Evolutionary conservation across 1,140 invertebrate species (phyloP), one percentile per base, ranked within the genome.

Genomic region (Monomorium pharaonis): DNA sequence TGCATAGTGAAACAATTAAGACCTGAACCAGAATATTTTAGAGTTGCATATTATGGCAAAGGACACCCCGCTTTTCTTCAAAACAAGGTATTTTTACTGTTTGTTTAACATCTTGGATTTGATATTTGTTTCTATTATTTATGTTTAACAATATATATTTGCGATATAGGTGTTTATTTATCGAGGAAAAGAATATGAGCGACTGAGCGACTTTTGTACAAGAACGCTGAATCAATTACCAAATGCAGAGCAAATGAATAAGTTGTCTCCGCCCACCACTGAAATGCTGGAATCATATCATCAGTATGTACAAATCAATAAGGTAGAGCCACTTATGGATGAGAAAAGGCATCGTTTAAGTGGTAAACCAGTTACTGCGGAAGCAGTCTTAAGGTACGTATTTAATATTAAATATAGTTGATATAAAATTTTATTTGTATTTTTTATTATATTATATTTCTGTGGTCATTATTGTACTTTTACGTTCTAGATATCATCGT

Each of bases 281-380:
- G 98, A 99, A 44, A 97, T 99, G 58, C 96, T 96, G 16, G 96
- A 98, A 80, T 98, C 98, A 0, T 95, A 96, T 85, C 96, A 96
- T 72, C 98, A 99, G 94, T 98, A 97, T 94, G 95, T 98, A 16
- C 98, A 99, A 96, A 98, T 99, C 60, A 99, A 99, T 94, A 98
- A 98, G 89, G 98, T 99, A n/a, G 97, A 98, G 69, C 98, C 98
- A 1, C 95, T 99, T 9, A 97, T 98, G 97, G 97, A 98, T 86
- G 97, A 98, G 75, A 96, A 97, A 56, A 96, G 96, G 75, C 95
- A 97, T 87, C 92, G 96, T 42, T 96, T 98, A 85, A 95, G 96
- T 4, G 96, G 97, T n/a, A 97, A 98, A 92, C 96, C 96, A 24
- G 96, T 98, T 12, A 97, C 97, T 86, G 97, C 97, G 63, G 96